Conservation (phyloP, 2,888 invertebrate species). For the Calameuta filiformis region DNA sequence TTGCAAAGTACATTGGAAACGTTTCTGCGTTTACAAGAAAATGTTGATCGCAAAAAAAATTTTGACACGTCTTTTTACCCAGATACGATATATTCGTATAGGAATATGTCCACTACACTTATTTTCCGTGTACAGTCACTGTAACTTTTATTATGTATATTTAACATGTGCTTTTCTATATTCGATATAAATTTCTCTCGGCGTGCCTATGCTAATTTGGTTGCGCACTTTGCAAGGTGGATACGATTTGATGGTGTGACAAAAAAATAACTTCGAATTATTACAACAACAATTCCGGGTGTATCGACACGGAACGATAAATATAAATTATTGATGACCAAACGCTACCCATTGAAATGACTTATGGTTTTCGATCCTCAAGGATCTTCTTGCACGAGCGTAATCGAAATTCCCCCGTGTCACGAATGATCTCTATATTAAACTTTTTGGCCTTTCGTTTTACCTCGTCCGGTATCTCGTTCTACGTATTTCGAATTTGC, state of each 20-base stretch:
- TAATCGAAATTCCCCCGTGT: background rate
- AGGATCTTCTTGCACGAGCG: background rate
- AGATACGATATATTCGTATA: background rate
- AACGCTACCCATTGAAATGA: background rate
- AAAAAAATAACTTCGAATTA: background rate
- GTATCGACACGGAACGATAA: background rate
- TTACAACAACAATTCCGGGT: background rate
- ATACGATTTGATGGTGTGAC: background rate
- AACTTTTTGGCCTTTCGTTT: background rate
- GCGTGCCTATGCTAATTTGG: background rate
- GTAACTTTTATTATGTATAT: background rate
- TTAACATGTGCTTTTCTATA: background rate
- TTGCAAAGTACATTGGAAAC: no score
- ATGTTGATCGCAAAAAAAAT: no score
- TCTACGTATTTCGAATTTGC: background rate
- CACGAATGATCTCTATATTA: background rate
- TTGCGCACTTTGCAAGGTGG: background rate
- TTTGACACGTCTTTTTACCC: background rate
- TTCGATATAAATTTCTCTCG: background rate
- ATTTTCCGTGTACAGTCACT: background rate
- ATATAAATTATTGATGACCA: constrained; percentile 4
- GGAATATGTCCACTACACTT: background rate
- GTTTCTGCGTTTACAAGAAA: no score
- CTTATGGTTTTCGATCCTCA: background rate
- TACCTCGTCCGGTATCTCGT: background rate